Conservation (phyloP, 2,797 vertebrate species). For the Hydrocynus forskahlii region DNA sequence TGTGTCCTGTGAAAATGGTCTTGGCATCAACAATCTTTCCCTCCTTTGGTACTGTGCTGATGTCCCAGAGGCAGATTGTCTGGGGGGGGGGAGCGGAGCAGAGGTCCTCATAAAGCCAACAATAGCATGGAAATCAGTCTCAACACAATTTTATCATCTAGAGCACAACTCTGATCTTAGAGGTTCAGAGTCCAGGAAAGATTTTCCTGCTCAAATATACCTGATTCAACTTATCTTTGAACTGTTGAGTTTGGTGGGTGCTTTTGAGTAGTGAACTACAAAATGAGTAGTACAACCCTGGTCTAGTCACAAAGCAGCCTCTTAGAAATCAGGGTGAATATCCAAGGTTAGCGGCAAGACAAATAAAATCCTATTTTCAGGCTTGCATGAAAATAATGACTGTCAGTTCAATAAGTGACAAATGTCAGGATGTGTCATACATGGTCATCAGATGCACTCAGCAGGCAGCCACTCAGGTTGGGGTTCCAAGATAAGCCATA, state of each 20-base stretch:
- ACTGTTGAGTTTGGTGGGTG: too few relatives aligned
- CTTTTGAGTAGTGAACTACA: too few relatives aligned
- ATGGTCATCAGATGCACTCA: conserved; percentile 98
- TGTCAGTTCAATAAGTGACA: background rate
- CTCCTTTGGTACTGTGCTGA: conserved; percentile 95
- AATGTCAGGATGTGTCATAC: conserved; percentile 71
- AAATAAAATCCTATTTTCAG: background rate
- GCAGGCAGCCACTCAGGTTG: conserved; percentile 93
- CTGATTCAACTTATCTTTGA: too few relatives aligned
- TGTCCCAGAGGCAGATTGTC: conserved; percentile 98
- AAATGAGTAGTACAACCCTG: too few relatives aligned
- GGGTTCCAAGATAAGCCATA: conserved; percentile 98
- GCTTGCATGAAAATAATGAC: background rate
- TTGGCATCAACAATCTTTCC: conserved; percentile 97
- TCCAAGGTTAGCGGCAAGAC: background rate
- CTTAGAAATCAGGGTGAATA: background rate
- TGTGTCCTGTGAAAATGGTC: conserved; percentile 98
- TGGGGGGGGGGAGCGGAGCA: conserved; percentile 52
- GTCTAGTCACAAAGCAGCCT: background rate
- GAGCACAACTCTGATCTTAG: too few relatives aligned
- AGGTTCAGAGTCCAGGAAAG: too few relatives aligned
- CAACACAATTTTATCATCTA: background rate
- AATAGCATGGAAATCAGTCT: background rate
- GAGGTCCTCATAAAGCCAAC: background rate
- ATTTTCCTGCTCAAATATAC: too few relatives aligned